Percentiles rank a stretch among this genome's conserved stretches.
Evolutionary conservation across 37 sponge, comb jelly and placozoan species (phyloP).

Genomic region (Halichondria panicea): DNA sequence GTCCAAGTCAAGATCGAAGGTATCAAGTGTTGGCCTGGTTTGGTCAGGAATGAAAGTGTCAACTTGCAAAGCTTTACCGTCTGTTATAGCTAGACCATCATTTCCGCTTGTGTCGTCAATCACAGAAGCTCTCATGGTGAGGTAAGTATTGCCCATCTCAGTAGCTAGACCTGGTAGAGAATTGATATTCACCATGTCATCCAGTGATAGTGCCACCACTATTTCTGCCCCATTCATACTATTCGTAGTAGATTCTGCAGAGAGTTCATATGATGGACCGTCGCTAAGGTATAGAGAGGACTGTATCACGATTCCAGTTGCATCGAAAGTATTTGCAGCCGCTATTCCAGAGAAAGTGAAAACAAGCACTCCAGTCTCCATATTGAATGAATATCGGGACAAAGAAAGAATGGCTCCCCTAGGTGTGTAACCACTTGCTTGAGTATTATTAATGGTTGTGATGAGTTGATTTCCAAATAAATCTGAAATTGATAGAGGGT

Average conservation of each 20-base stretch:
- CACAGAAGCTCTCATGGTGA: constrained; percentile 71
- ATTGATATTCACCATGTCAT: constrained; percentile 71
- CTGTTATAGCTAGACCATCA: constrained; percentile 81
- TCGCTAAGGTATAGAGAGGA: constrained; percentile 11
- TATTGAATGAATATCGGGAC: constrained; percentile 48
- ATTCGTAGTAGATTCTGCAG: constrained; percentile 31
- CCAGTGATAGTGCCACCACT: constrained; percentile 52
- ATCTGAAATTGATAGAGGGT: constrained; percentile 44
- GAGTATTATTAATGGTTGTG: constrained; percentile 26
- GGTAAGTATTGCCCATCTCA: constrained; percentile 52
- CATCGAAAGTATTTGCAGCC: constrained; percentile 54
- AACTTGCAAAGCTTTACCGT: constrained; percentile 73
- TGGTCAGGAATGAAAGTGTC: constrained; percentile 43
- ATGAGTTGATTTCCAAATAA: constrained; percentile 52
- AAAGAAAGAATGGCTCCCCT: constrained; percentile 39
- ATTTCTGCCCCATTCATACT: constrained; percentile 64
- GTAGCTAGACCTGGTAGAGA: constrained; percentile 72
- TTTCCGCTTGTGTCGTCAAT: constrained; percentile 71
- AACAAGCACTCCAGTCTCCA: constrained; percentile 49
- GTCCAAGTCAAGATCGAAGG: constrained; percentile 73
- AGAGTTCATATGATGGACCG: constrained; percentile 56
- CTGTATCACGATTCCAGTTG: constrained; percentile 71
- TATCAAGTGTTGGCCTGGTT: constrained; percentile 39
- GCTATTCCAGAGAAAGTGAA: constrained; percentile 81
- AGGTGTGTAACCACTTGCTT: constrained; percentile 41